Conservation (phyloP, 2,797 vertebrate genomes). For the Myripristis jacobus region DNA sequence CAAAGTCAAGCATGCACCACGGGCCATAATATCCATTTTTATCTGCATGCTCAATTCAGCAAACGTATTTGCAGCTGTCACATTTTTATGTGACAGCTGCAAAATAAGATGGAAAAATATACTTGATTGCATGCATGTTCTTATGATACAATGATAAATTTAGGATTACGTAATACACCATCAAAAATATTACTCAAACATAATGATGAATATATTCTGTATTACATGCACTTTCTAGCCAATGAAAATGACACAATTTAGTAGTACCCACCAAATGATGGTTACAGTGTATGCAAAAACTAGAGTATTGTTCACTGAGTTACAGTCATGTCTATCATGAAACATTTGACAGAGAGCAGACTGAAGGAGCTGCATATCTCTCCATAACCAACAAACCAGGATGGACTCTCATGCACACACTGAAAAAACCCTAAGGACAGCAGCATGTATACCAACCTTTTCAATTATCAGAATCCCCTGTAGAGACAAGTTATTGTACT, state of each 20-base stretch:
- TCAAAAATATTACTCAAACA: conserved; percentile 4
- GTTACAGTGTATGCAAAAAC: neutral
- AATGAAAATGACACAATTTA: neutral
- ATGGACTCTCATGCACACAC: neutral
- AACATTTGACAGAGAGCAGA: conserved; percentile 6
- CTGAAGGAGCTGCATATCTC: neutral
- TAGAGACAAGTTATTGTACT: neutral
- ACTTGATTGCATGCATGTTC: neutral
- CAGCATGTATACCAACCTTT: neutral
- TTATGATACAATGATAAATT: neutral
- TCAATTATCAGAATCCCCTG: conserved; percentile 16
- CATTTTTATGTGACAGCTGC: conserved; percentile 3
- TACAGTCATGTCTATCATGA: neutral
- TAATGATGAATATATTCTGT: conserved; percentile 12
- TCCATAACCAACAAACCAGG: conserved; percentile 3
- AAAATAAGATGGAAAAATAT: too few relatives aligned
- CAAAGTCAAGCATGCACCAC: neutral
- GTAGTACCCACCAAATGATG: neutral
- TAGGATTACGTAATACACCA: neutral
- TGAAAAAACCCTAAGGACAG: neutral
- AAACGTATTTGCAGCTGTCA: conserved; percentile 11
- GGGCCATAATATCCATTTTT: neutral
- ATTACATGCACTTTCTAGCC: conserved; percentile 10
- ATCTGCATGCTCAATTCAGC: conserved; percentile 7
- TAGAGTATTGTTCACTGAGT: neutral